Evolutionary conservation across 2,113 vertebrate species (phyloP).

Genomic region (Genyomyrus donnyi): DNA sequence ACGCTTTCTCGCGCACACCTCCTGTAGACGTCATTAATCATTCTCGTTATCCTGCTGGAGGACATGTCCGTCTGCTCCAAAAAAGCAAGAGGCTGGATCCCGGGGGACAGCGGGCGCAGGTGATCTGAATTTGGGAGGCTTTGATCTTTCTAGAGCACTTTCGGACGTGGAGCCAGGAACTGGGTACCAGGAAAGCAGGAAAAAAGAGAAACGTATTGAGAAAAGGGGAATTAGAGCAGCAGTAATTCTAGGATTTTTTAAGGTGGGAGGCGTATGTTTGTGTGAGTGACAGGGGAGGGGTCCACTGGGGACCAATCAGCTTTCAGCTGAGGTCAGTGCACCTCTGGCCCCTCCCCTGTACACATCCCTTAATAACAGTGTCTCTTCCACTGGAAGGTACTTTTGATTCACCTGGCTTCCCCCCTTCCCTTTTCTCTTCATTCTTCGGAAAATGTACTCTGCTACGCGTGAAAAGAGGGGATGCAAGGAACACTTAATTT

Average conservation of each 20-base stretch:
- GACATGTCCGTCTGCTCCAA: neutral
- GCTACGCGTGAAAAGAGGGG: neutral
- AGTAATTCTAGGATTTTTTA: neutral
- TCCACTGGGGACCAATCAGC: neutral
- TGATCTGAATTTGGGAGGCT: neutral
- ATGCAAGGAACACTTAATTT: constrained; percentile 11
- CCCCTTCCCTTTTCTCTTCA: neutral
- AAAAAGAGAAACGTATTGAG: neutral
- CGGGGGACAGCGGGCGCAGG: neutral
- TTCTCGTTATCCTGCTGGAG: neutral
- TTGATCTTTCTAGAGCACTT: neutral
- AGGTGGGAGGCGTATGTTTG: neutral
- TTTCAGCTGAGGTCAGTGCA: neutral
- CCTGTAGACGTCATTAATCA: neutral
- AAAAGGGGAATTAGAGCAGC: neutral
- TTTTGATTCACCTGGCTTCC: neutral
- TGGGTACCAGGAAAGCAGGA: neutral
- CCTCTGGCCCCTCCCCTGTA: neutral
- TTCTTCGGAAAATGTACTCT: constrained; percentile 17
- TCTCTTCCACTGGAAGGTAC: neutral
- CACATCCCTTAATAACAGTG: neutral
- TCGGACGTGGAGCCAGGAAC: neutral
- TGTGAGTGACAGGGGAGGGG: neutral
- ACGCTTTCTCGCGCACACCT: neutral
- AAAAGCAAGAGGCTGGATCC: neutral